Evolutionary conservation across 2,113 vertebrate species (phyloP).

Genomic region (Dicrurus megarhynchus): DNA sequence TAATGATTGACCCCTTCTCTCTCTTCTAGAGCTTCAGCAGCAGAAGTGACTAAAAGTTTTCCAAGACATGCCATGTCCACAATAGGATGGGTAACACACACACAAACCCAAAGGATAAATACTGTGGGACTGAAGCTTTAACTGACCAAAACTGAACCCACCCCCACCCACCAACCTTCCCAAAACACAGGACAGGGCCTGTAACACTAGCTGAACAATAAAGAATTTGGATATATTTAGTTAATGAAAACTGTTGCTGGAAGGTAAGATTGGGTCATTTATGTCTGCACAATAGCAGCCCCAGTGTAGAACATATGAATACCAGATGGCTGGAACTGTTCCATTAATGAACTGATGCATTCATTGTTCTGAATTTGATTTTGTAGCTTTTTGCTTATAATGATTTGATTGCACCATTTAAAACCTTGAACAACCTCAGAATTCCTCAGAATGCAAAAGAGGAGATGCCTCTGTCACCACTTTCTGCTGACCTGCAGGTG

Average conservation of each 20-base stretch:
- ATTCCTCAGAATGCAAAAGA: conserved; percentile 39
- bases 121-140: neutral
- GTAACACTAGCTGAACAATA: conserved; percentile 52
- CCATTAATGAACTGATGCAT: conserved; percentile 74
- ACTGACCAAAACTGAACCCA: neutral
- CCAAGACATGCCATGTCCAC: neutral
- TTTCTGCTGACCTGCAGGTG: conserved; percentile 31
- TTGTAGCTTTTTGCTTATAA: conserved; percentile 65
- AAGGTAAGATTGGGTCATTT: conserved; percentile 72
- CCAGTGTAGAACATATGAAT: conserved; percentile 71
- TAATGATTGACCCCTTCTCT: neutral
- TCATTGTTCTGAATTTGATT: conserved; percentile 76
- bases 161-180: neutral
- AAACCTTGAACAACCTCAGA: conserved; percentile 54
- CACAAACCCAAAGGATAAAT: neutral
- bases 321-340: conserved; percentile 77
- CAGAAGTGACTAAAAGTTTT: neutral
- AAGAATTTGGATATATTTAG: conserved; percentile 58
- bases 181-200: neutral
- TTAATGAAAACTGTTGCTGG: conserved; percentile 69
- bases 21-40: neutral
- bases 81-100: neutral
- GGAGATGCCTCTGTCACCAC: conserved; percentile 15
- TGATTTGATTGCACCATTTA: conserved; percentile 66
- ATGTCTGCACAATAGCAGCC: conserved; percentile 59